These are phyloP conservation scores for Leptonema lineaticorne DNA, from an alignment of 1,140 invertebrate genomes.

Conservation along the genomic window DNA sequence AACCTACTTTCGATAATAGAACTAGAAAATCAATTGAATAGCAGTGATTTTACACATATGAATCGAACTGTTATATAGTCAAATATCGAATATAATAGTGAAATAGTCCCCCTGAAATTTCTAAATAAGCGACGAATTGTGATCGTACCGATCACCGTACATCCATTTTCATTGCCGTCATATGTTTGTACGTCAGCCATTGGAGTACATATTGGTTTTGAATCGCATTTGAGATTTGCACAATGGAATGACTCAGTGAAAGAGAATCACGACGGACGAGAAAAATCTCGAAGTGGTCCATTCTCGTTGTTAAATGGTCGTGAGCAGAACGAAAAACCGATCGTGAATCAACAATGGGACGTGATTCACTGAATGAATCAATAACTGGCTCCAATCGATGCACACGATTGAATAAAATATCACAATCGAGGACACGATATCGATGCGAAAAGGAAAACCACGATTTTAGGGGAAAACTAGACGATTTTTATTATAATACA, in stretches of 20 bases:
- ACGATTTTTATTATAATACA: not conserved
- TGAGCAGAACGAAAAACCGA: not conserved
- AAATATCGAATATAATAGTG: too few species aligned
- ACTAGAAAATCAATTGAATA: too few species aligned
- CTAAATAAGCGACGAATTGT: too few species aligned
- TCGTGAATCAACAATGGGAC: not conserved
- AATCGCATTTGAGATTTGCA: not conserved
- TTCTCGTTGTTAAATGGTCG: not conserved
- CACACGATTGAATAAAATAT: not conserved
- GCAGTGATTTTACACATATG: too few species aligned
- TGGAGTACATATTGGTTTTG: too few species aligned
- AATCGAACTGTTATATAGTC: too few species aligned
- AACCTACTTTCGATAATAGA: too few species aligned
- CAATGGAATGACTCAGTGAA: not conserved
- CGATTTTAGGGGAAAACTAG: not conserved
- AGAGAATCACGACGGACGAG: not conserved
- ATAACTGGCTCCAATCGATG: not conserved
- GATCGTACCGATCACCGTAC: too few species aligned
- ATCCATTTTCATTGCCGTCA: too few species aligned
- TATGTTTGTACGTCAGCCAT: too few species aligned
- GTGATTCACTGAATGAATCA: conserved; percentile 15
- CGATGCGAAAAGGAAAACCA: not conserved
- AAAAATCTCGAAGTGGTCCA: not conserved
- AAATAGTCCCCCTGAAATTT: too few species aligned
- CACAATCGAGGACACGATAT: not conserved